These are phyloP conservation scores for Sweltsa coloradensis DNA, from an alignment of 1,140 invertebrate species.

Conservation along the genomic window DNA sequence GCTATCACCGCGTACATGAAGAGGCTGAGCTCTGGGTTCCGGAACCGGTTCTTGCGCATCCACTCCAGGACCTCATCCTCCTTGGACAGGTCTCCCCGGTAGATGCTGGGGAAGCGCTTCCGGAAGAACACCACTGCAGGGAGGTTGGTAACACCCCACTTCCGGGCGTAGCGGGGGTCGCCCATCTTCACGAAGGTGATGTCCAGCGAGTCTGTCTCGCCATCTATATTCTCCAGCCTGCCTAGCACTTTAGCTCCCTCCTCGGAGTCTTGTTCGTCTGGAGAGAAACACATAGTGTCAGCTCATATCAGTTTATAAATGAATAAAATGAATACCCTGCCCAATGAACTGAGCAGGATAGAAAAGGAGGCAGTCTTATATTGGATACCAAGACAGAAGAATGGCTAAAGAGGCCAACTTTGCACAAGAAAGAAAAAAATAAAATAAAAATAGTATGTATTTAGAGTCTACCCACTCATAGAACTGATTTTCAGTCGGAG, in stretches of 20 bases:
- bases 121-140: slow-evolving; percentile 88
- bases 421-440: slow-evolving; percentile 8
- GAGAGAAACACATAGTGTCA: too few relatives aligned
- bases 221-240: slow-evolving; percentile 83
- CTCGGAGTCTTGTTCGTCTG: slow-evolving; percentile 60
- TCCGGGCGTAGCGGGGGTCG: slow-evolving; percentile 79
- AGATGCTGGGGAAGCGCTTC: slow-evolving; percentile 89
- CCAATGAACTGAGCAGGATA: too few relatives aligned
- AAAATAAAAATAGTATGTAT: neutral
- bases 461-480: too few relatives aligned
- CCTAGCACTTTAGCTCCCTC: slow-evolving; percentile 68
- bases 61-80: slow-evolving; percentile 86
- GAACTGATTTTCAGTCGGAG: too few relatives aligned
- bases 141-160: slow-evolving; percentile 89
- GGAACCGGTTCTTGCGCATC: slow-evolving; percentile 84
- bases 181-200: slow-evolving; percentile 93
- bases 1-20: slow-evolving; percentile 90
- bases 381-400: too few relatives aligned
- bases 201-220: slow-evolving; percentile 85
- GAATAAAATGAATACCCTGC: too few relatives aligned
- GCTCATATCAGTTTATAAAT: slow-evolving; percentile 1
- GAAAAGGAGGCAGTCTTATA: too few relatives aligned
- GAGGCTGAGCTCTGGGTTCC: slow-evolving; percentile 83
- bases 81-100: slow-evolving; percentile 71
- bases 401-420: too few relatives aligned